Evolutionary conservation across 1,140 invertebrate genomes (phyloP), one percentile per base, ranked within the genome.

Genomic region (Conopomorpha cramerella): DNA sequence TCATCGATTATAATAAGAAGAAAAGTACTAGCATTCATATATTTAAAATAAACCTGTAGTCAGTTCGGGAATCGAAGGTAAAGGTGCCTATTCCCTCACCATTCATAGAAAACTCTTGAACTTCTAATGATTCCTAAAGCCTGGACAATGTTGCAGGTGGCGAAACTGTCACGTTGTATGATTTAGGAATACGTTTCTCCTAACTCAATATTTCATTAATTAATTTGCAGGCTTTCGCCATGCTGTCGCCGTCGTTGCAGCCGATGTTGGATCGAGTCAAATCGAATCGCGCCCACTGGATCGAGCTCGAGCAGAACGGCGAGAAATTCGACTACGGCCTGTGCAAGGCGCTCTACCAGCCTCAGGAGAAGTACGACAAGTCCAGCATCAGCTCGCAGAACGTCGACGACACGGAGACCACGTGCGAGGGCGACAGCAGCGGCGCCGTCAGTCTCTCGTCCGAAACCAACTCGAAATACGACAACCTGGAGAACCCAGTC

Each of bases 191-290:
- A n/a, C n/a, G n/a, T n/a, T n/a, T n/a, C n/a, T n/a, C n/a, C n/a
- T n/a, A n/a, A n/a, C n/a, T n/a, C n/a, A n/a, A n/a, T n/a, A n/a
- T n/a, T n/a, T n/a, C n/a, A n/a, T n/a, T n/a, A n/a, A n/a, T n/a
- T n/a, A n/a, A 41, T 51, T 76, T 78, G 0, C 62, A 96, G 93
- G 87, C 91, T 49, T 95, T 96, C 64, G 86, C 90, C 18, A 77
- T 84, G 23, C 71, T 96, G 18, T 92, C 89, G 1, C 81, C 87
- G 12, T 84, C 88, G 43, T 61, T 96, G 36, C 81, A 86, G 46
- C 90, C 92, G 6, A 76, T 97, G 53, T 81, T 93, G 0, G 86
- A 93, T 32, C 91, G 93, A 8, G 92, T 95, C n/a, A 77, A 83
- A 30, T 77, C 82, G 36, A 97, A 97, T 67, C 84, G 91, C 36